phyloP scores from a whole-genome alignment of 2,888 invertebrate species.

The Hypselothyrea guttata region DNA sequence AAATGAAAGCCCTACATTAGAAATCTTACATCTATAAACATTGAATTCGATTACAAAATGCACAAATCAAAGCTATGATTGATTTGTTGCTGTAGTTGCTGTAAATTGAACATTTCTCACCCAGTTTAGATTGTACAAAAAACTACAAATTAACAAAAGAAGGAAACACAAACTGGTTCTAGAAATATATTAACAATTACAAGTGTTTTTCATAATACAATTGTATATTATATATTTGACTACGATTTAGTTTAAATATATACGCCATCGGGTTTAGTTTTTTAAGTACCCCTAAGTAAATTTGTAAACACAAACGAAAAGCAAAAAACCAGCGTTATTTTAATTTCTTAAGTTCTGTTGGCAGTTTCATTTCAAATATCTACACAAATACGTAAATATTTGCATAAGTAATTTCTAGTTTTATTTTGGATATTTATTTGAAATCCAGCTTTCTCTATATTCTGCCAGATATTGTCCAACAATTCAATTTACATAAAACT shows the following conservation, averaged over 20 bases:
- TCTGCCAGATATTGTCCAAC: conserved; percentile 35
- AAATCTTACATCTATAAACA: conserved; percentile 32
- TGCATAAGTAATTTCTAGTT: too few relatives aligned
- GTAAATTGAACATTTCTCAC: conserved; percentile 38
- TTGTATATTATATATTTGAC: conserved; percentile 70
- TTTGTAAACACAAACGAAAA: conserved; percentile 42
- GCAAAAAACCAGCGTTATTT: too few relatives aligned
- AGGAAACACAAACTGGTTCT: conserved; percentile 37
- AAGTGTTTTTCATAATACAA: conserved; percentile 34
- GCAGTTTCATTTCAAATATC: conserved; percentile 51
- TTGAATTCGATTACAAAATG: conserved; percentile 15
- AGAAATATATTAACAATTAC: conserved; percentile 27
- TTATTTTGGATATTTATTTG: too few relatives aligned
- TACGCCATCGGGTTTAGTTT: conserved; percentile 71
- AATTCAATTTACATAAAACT: conserved; percentile 47
- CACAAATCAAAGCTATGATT: conserved; percentile 31
- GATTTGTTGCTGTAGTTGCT: conserved; percentile 42
- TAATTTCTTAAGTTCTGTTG: conserved; percentile 67
- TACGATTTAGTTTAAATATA: conserved; percentile 66
- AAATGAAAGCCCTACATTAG: conserved; percentile 20
- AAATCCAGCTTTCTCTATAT: conserved; percentile 29
- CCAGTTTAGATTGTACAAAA: conserved; percentile 67
- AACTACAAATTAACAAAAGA: conserved; percentile 4
- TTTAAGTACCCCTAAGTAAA: conserved; percentile 44
- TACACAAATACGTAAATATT: conserved; percentile 13